These are phyloP conservation scores for Ephydatia muelleri DNA, from an alignment of 37 sponge, comb jelly and placozoan genomes.

Conservation along the genomic window DNA sequence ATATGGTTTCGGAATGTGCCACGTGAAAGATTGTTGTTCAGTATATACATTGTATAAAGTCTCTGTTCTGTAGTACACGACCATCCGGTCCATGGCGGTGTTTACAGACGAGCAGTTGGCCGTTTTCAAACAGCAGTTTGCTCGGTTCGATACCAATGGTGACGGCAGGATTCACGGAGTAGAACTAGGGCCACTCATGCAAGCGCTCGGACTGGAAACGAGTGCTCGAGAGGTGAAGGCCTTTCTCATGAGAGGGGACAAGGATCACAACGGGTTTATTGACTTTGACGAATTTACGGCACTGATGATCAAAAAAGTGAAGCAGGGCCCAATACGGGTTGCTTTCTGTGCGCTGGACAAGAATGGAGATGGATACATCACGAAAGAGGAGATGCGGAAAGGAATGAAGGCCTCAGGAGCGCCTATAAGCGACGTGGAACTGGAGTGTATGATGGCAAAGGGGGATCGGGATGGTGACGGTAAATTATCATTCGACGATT, in stretches of 20 bases:
- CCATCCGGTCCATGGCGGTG: background rate
- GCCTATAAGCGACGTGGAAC: background rate
- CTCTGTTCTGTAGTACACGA: too few relatives aligned
- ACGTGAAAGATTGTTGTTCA: too few relatives aligned
- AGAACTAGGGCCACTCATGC: background rate
- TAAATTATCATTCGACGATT: background rate
- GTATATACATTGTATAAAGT: too few relatives aligned
- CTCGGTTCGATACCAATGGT: background rate
- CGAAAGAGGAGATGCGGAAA: background rate
- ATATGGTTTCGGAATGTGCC: too few relatives aligned
- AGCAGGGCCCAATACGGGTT: background rate
- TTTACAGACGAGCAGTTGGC: background rate
- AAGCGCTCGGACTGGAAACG: background rate
- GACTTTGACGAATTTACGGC: background rate
- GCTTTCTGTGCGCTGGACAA: background rate
- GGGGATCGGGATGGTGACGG: background rate
- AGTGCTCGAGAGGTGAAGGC: background rate
- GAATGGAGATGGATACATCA: background rate
- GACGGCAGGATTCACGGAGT: background rate
- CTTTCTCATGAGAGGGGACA: background rate
- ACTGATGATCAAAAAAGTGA: background rate
- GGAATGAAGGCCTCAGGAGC: background rate
- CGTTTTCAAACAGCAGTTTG: background rate
- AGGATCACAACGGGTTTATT: background rate
- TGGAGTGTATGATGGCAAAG: background rate